Conservation (phyloP, 2,113 vertebrate genomes). For the Sylvicapra grimmia region DNA sequence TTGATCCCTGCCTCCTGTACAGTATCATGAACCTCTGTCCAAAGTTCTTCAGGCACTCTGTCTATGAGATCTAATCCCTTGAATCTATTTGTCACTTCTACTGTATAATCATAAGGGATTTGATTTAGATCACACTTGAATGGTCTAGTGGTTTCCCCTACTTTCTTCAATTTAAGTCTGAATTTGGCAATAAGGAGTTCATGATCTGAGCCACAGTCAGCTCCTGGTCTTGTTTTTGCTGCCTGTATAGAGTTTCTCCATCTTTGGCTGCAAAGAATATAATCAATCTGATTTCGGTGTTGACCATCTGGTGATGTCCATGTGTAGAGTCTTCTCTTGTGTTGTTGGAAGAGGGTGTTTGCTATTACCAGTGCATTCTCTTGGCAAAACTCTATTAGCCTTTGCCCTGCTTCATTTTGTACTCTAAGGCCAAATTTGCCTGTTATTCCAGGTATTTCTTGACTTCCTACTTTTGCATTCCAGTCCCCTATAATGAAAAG, state of each 20-base stretch:
- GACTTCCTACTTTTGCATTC: neutral
- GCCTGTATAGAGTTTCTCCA: no score
- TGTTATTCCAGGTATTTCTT: no score
- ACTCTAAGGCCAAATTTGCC: no score
- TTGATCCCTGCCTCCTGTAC: neutral
- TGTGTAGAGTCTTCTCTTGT: no score
- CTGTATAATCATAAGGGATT: neutral
- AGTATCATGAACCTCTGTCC: neutral
- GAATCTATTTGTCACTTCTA: neutral
- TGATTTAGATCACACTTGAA: neutral
- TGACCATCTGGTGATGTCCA: no score
- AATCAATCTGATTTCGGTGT: no score
- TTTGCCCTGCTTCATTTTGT: no score
- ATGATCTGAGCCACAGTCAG: neutral
- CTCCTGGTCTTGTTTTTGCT: neutral
- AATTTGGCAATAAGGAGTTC: neutral
- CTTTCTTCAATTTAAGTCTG: neutral
- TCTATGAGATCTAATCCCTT: neutral
- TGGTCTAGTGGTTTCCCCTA: neutral
- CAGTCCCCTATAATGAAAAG: neutral
- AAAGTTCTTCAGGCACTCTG: neutral
- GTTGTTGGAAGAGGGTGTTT: no score
- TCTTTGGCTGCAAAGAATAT: no score
- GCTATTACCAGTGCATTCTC: no score
- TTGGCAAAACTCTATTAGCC: no score